These are phyloP conservation scores for Xenotilapia leptura DNA, from an alignment of 2,113 vertebrate genomes.

Conservation along the genomic window DNA sequence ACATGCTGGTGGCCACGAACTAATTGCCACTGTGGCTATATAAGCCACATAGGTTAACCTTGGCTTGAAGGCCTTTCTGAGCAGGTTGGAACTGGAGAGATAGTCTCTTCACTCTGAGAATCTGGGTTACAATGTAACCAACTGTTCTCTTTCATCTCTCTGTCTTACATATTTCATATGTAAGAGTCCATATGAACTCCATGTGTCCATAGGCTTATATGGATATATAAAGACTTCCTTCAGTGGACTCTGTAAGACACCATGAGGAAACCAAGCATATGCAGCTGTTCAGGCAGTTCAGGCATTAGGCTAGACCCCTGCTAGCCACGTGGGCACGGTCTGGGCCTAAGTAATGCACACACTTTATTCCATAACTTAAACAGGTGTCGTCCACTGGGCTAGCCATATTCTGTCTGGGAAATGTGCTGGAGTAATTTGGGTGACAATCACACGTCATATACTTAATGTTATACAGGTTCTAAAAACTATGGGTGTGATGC, in stretches of 20 bases:
- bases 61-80: neutral
- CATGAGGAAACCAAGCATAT: neutral
- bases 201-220: neutral
- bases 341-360: neutral
- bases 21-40: neutral
- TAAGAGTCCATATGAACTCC: neutral
- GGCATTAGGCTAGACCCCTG: neutral
- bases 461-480: too few species aligned
- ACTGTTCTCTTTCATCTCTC: neutral
- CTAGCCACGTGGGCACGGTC: rapidly evolving
- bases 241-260: neutral
- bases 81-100: neutral
- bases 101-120: rapidly evolving
- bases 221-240: neutral
- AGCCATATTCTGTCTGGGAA: neutral
- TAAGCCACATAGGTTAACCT: neutral
- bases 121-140: neutral
- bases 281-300: neutral
- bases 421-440: neutral
- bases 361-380: neutral
- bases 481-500: too few species aligned
- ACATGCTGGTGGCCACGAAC: neutral
- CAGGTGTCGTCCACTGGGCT: neutral
- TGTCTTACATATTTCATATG: neutral
- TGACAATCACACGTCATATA: too few species aligned